phyloP scores from a whole-genome alignment of 1,140 invertebrate genomes.

The Notospermus geniculatus region DNA sequence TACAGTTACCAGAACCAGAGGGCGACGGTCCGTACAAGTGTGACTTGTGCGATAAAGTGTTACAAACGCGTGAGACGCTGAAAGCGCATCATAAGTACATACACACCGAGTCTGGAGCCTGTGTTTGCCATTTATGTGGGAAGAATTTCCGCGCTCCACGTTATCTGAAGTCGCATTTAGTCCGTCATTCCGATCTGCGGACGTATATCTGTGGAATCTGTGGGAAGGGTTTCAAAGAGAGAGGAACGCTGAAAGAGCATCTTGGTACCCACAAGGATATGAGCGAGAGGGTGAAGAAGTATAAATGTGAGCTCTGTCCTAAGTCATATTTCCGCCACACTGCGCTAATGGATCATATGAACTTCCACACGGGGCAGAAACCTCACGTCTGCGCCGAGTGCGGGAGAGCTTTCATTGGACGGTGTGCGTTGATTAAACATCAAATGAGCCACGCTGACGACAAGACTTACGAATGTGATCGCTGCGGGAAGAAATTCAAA shows the following conservation, averaged over 20 bases:
- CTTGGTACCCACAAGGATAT: constrained; percentile 23
- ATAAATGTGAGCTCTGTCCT: constrained; percentile 26
- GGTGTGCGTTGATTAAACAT: constrained; percentile 31
- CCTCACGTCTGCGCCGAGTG: constrained; percentile 31
- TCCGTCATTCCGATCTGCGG: constrained; percentile 3
- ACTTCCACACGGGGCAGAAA: constrained; percentile 33
- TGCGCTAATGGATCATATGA: constrained; percentile 33
- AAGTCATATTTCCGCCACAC: constrained; percentile 26
- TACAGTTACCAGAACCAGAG: background rate
- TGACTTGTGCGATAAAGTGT: background rate
- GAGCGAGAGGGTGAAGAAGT: constrained; percentile 25
- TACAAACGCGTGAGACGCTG: background rate
- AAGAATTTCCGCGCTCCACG: constrained; percentile 17
- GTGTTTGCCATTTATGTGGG: constrained; percentile 12
- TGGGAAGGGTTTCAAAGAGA: constrained; percentile 13
- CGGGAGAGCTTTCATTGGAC: constrained; percentile 27
- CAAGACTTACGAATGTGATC: constrained; percentile 62
- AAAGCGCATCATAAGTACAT: constrained; percentile 7
- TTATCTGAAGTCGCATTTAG: constrained; percentile 18
- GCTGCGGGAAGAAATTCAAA: constrained; percentile 66
- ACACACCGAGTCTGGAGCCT: constrained; percentile 13
- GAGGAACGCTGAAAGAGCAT: constrained; percentile 20
- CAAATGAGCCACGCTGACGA: constrained; percentile 46
- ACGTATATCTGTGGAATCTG: constrained; percentile 16
- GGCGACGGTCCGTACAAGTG: background rate